Conservation (phyloP, 2,797 vertebrate genomes). For the Paramormyrops hopkinsi region DNA sequence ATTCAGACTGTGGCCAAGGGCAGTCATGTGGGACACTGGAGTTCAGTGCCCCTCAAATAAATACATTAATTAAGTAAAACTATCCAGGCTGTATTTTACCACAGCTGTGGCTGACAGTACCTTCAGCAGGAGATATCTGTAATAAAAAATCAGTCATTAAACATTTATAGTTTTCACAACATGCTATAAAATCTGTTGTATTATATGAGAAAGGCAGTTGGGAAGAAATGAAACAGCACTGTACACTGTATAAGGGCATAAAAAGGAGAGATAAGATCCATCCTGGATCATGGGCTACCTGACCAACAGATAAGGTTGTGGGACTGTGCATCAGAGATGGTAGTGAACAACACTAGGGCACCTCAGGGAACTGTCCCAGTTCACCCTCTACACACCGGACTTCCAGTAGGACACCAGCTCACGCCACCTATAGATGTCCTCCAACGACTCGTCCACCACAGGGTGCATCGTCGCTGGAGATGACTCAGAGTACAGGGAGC, state of each 20-base stretch:
- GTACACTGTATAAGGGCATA: background rate
- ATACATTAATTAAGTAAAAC: background rate
- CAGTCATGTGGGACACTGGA: background rate
- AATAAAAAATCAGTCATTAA: background rate
- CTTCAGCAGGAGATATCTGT: background rate
- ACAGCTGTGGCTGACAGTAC: background rate
- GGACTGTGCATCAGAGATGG: background rate
- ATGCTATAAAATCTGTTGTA: background rate
- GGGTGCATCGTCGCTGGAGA: background rate
- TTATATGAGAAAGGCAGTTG: background rate
- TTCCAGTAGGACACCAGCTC: background rate
- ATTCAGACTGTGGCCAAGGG: background rate
- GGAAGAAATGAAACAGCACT: background rate
- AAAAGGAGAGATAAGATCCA: background rate
- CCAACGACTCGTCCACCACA: background rate
- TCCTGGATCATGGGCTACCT: background rate
- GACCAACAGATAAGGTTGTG: background rate
- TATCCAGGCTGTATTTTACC: background rate
- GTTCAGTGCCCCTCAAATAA: background rate
- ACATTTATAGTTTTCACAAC: background rate
- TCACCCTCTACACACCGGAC: background rate
- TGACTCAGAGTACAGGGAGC: background rate
- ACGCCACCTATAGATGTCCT: background rate
- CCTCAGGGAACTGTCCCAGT: background rate
- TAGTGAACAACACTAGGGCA: background rate